Evolutionary conservation across 2,888 invertebrate species (phyloP), one percentile per base, ranked within the genome.

Genomic region (Stratiomys singularior): DNA sequence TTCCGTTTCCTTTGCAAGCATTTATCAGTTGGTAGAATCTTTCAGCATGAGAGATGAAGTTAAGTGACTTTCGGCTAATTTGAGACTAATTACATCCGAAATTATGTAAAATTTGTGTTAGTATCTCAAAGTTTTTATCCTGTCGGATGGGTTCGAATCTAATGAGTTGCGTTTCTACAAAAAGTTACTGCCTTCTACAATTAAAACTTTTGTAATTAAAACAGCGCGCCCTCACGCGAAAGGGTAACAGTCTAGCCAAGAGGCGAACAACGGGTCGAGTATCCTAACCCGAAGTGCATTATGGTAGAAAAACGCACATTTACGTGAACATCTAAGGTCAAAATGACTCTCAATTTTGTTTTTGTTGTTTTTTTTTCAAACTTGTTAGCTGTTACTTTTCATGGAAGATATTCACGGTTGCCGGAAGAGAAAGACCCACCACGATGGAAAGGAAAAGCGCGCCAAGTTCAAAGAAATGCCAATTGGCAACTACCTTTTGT

Each of bases 121-220:
- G 63, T 63, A 63, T 63, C 23, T 63, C 63, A 46, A 69, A 25
- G 30, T 69, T 69, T 69, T 21, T 69, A 46, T 69, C 69, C 47
- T 47, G 13, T 46, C 30, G 5, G 23, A 25, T 21, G 44, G 69
- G 63, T 27, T 27, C 46, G 18, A 25, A 27, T 52, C 56, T 72
- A 30, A 52, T 25, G 71, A 72, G 72, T 72, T 56, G 71, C 58
- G 52, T 23, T 72, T 56, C 72, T 47, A n/a, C 30, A 72, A 72
- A 69, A 72, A 72, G 72, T 52, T 72, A 52, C 47, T 56, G 56
- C 28, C 28, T 72, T 72, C 58, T 28, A 58, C 72, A 72, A 72
- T 72, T 72, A 72, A 72, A 72, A 72, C 72, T 72, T 72, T 72
- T 72, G 56, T 72, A 72, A 72, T 72, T 72, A 72, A 72, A 47